Evolutionary conservation across 1,140 invertebrate genomes (phyloP), one percentile per base, ranked within the genome.

Genomic region (Hesperophylax magnus): DNA sequence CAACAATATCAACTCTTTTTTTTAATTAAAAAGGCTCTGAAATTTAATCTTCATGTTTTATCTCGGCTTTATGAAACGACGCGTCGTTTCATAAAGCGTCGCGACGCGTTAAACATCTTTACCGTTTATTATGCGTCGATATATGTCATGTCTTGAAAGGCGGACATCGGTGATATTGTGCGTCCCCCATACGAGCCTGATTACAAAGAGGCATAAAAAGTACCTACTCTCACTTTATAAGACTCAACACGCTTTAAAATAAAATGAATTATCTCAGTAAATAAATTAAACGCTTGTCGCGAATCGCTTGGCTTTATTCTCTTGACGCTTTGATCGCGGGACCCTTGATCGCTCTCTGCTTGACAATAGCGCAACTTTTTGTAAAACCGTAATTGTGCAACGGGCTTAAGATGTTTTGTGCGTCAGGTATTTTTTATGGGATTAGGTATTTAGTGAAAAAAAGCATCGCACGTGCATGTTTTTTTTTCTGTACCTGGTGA

Each of bases 351-450:
- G 31, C 15, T n/a, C 27, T 34, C 27, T 15, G 65, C 34, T 18
- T 31, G 15, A 67, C 65, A 67, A 67, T 67, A 11, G 65, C 65
- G 27, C 17, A 65, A 31, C 63, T 65, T 65, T 65, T 65, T 27
- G 34, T 65, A 39, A 11, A 61, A 11, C 9, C 34, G 1, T 9
- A 39, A 61, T 61, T 61, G 58, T 61, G 58, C 24, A 61, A 61
- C 58, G 58, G 58, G 24, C 58, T 15, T 20, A 58, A 58, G 56
- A 39, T 27, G 31, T 67, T 67, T 61, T 61, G 58, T 22, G 58
- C 18, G 24, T 61, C 20, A 24, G 58, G 54, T 61, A 61, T 58
- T 58, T n/a, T 61, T 61, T 22, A 22, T 61, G 11, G 18, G 20
- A 24, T 61, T 22, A 61, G 24, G 8, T 61, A 61, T 11, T 24